phyloP scores from a whole-genome alignment of 2,888 invertebrate species.

The Drosophila engyochracea region DNA sequence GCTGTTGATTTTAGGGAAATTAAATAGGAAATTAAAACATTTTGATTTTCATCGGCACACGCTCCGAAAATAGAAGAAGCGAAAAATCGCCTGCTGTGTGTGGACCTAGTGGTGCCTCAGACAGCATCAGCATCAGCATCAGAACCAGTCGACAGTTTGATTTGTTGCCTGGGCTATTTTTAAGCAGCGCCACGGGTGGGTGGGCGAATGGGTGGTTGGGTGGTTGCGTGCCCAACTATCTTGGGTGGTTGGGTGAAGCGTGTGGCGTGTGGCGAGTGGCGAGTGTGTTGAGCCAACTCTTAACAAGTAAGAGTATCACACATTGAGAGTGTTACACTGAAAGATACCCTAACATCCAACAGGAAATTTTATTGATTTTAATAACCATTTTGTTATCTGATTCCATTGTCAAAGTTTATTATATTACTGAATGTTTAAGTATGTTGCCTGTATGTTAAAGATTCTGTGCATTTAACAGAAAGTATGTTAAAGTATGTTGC shows the following conservation, averaged over 20 bases:
- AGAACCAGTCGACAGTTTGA: constrained; percentile 36
- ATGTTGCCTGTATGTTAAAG: too few species aligned
- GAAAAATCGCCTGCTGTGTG: constrained; percentile 40
- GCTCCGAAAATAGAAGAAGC: constrained; percentile 43
- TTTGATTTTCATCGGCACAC: constrained; percentile 42
- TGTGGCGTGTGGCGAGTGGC: background rate
- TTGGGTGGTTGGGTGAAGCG: constrained; percentile 1
- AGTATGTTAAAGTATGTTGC: background rate
- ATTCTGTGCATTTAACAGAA: too few species aligned
- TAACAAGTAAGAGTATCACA: background rate
- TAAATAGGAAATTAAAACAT: constrained; percentile 52
- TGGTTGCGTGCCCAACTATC: background rate
- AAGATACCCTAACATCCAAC: background rate
- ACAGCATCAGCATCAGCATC: constrained; percentile 9
- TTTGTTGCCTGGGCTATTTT: constrained; percentile 51
- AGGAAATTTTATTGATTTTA: background rate
- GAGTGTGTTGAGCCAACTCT: constrained; percentile 16
- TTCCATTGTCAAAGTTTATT: background rate
- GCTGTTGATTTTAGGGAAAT: constrained; percentile 34
- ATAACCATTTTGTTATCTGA: background rate
- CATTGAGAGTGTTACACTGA: background rate
- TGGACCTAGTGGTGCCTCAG: constrained; percentile 17
- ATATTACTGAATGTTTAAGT: too few species aligned
- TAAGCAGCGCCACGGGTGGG: constrained; percentile 23
- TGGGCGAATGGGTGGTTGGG: background rate